Evolutionary conservation across 64 coral and sea anemone genomes (phyloP).

Genomic region (Montipora capricornis): DNA sequence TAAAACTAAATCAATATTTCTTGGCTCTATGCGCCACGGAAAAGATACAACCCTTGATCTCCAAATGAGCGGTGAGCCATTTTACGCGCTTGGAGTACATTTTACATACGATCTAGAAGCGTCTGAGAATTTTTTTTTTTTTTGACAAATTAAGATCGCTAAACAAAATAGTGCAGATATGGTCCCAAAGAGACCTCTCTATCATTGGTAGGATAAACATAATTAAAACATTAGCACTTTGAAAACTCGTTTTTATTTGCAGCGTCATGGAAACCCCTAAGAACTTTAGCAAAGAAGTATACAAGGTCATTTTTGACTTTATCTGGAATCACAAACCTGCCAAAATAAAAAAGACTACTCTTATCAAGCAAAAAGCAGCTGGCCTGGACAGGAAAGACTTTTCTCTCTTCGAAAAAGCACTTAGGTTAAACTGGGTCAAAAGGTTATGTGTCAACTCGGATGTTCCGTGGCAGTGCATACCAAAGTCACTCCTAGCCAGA

Average conservation of each 20-base stretch:
- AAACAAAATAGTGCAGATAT: no score
- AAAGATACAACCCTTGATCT: neutral
- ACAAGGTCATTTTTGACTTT: neutral
- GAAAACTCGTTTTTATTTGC: neutral
- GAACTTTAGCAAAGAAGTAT: neutral
- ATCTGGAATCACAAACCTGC: neutral
- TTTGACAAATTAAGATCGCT: no score
- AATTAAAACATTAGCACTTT: neutral
- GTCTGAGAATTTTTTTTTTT: no score
- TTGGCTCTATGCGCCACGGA: neutral
- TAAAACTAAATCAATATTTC: neutral
- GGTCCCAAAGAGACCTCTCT: neutral
- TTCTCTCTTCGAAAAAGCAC: neutral
- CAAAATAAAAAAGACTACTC: neutral
- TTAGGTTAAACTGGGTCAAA: neutral
- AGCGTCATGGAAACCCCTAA: neutral
- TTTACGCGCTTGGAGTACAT: neutral
- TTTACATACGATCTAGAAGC: neutral
- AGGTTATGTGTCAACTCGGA: neutral
- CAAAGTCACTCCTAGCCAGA: neutral
- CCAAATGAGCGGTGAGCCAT: neutral
- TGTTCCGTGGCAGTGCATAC: neutral
- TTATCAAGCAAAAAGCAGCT: neutral
- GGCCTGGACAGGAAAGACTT: neutral
- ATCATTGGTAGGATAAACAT: neutral